These are phyloP conservation scores for Pocillopora damicornis DNA, from an alignment of 64 coral and sea anemone genomes.

Conservation along the genomic window DNA sequence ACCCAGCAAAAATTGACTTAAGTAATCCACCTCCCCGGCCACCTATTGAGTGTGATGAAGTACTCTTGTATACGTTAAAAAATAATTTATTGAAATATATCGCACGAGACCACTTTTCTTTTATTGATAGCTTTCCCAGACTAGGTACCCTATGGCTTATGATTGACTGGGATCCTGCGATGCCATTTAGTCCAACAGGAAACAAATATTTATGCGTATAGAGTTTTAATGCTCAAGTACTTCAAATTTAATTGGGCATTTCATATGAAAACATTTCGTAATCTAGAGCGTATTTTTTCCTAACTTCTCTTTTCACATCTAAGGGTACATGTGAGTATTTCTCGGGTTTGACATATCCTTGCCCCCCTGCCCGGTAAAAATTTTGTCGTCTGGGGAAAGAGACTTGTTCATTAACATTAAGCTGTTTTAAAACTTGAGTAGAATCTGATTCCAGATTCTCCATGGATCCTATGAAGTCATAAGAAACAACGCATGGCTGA, in stretches of 20 bases:
- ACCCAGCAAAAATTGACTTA: no score
- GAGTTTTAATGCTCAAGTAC: no score
- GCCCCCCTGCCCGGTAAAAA: slow-evolving; percentile 45
- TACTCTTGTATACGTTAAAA: no score
- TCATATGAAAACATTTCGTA: slow-evolving; percentile 64
- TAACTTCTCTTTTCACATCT: slow-evolving; percentile 34
- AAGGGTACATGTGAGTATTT: slow-evolving; percentile 10
- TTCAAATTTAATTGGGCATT: not conserved
- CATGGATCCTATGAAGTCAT: slow-evolving; percentile 72
- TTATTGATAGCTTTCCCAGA: no score
- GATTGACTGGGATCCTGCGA: no score
- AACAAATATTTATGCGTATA: no score
- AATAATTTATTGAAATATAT: no score
- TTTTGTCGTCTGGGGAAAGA: slow-evolving; percentile 54
- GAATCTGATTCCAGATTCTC: slow-evolving; percentile 63
- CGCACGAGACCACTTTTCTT: no score
- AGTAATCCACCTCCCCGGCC: no score
- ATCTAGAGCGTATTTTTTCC: slow-evolving; percentile 43
- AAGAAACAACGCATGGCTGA: slow-evolving; percentile 62
- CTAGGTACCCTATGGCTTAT: no score
- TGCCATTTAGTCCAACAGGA: no score
- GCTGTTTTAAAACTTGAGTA: slow-evolving; percentile 40
- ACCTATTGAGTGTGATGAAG: no score
- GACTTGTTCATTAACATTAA: slow-evolving; percentile 45
- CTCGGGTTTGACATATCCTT: not conserved